Evolutionary conservation across 2,888 invertebrate genomes (phyloP), one percentile per base, ranked within the genome.

Genomic region (Bembecia ichneumoniformis): DNA sequence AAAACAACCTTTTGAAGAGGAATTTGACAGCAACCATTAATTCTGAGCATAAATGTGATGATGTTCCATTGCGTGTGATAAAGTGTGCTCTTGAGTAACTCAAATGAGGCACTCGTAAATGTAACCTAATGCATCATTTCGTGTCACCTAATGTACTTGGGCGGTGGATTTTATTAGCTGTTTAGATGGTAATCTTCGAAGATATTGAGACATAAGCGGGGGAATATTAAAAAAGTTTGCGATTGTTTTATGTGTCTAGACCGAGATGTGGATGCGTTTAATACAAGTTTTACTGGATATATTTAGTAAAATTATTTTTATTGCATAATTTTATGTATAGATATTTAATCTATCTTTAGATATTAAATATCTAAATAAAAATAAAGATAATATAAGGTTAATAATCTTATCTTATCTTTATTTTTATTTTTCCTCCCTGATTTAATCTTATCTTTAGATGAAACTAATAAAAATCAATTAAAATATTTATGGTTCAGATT

Each of bases 11-110:
- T 58, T 62, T 62, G 61, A 58, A 58, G 59, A 60, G 60, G 52
- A 55, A 62, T 63, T 64, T 63, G 62, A 66, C 66, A 66, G 63
- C 51, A 48, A 48, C 59, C 64, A 66, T 70, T 70, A 70, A 69
- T 68, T 64, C 55, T 46, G 49, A 48, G 54, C 56, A 59, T 63
- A 63, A 62, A 58, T 47, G 51, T 49, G 59, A 53, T 57, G 64
- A 58, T 55, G 58, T 58, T 58, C 58, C 52, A 47, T 49, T 49
- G 50, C 51, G 50, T 47, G 51, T 55, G 59, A 59, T 58, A 55
- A 58, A 60, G 54, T 55, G 53, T 55, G 56, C 44, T 44, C 57
- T 59, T 53, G 50, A 51, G 57, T 50, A 52, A 49, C 59, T 59
- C 49, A 53, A 62, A 55, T 58, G 55, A 62, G 61, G 59, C 55